Conservation (phyloP, 2,888 invertebrate species). For the Pecten maximus region DNA sequence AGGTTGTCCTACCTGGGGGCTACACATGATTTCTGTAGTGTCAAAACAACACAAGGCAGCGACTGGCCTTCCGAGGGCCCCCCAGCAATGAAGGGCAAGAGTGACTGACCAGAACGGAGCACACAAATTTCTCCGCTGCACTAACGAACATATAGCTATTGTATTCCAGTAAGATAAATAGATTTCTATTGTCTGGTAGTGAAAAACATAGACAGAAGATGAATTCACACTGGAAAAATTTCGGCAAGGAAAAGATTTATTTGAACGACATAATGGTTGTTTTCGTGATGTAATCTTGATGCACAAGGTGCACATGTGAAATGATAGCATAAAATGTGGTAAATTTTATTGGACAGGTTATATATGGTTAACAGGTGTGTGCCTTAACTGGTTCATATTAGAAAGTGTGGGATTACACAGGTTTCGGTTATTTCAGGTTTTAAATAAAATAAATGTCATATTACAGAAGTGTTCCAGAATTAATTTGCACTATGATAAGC, state of each 20-base stretch:
- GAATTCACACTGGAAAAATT: background rate
- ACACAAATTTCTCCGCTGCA: background rate
- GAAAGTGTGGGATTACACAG: no score
- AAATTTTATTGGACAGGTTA: no score
- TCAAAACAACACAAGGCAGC: background rate
- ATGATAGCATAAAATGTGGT: no score
- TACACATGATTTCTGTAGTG: constrained; percentile 33
- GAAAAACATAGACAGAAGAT: background rate
- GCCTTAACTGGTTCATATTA: no score
- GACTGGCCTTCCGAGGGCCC: background rate
- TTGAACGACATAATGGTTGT: background rate
- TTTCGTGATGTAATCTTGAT: background rate
- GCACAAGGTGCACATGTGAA: no score
- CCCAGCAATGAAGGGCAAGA: background rate
- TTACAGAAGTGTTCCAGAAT: no score
- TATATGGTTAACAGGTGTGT: no score
- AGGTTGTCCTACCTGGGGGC: constrained; percentile 22
- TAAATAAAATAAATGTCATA: no score
- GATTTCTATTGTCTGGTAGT: no score
- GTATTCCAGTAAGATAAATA: no score
- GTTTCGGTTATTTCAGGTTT: no score
- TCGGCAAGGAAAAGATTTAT: background rate
- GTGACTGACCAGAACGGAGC: background rate
- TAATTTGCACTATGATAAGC: no score
- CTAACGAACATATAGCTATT: background rate